Evolutionary conservation across 2,113 vertebrate genomes (phyloP).

Genomic region (Sinocyclocheilus maitianheensis): DNA sequence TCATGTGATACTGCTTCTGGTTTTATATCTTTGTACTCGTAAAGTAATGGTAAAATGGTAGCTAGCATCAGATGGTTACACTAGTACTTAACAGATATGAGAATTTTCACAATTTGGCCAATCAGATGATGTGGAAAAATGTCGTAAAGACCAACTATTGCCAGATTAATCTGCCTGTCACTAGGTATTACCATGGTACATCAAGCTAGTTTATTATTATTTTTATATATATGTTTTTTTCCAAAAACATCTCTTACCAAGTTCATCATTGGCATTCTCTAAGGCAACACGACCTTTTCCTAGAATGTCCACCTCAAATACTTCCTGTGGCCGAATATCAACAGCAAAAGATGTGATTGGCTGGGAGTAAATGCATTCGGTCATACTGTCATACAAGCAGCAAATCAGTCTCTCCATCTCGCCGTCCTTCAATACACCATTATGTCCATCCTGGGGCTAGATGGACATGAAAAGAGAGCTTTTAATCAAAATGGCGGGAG

Average conservation of each 20-base stretch:
- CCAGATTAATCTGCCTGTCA: not conserved
- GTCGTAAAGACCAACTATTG: not conserved
- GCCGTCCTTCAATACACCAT: constrained; percentile 39
- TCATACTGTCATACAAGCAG: constrained; percentile 84
- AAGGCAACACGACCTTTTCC: constrained; percentile 77
- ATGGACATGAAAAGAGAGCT: not conserved
- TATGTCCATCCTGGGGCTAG: constrained; percentile 53
- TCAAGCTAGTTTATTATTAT: not conserved
- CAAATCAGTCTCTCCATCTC: constrained; percentile 69
- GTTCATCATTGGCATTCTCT: constrained; percentile 81
- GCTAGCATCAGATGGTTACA: not conserved
- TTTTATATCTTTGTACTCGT: not conserved
- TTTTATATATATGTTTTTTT: no score
- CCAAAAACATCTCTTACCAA: constrained; percentile 72
- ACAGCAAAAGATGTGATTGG: constrained; percentile 81
- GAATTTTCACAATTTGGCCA: not conserved
- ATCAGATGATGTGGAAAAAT: not conserved
- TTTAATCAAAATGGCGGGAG: not conserved
- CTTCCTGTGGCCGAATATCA: constrained; percentile 67
- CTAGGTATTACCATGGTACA: not conserved
- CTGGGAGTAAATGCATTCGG: constrained; percentile 78
- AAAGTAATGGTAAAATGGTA: not conserved
- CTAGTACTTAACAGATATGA: not conserved
- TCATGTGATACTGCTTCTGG: not conserved
- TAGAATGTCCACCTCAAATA: constrained; percentile 82